These are phyloP conservation scores for Glaucomys volans DNA, from an alignment of 2,113 vertebrate genomes.

Conservation along the genomic window DNA sequence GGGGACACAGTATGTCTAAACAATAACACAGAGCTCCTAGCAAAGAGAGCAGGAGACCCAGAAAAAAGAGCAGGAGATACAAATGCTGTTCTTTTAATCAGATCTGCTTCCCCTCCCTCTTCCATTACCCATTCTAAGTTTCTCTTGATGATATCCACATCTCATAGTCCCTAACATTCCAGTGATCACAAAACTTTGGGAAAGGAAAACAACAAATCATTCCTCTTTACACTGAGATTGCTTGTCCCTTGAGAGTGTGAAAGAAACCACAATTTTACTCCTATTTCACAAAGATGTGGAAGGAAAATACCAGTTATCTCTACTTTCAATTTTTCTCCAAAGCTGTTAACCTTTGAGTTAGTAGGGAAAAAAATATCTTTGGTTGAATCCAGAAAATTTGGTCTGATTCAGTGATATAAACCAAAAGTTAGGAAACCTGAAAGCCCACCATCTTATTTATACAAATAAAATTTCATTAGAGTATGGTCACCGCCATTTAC, in stretches of 20 bases:
- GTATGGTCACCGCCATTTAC: background rate
- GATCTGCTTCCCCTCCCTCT: background rate
- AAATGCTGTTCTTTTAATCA: background rate
- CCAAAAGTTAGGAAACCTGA: background rate
- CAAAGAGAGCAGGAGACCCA: background rate
- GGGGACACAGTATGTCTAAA: too few relatives aligned
- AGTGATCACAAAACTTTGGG: background rate
- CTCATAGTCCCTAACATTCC: background rate
- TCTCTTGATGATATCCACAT: background rate
- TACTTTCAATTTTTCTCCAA: conserved; percentile 16
- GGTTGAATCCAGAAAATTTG: background rate
- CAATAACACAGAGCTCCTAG: background rate
- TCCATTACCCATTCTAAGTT: background rate
- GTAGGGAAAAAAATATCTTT: background rate
- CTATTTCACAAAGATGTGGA: background rate
- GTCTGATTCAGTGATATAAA: background rate
- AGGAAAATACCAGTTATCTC: conserved; percentile 15
- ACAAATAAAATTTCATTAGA: background rate
- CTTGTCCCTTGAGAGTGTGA: background rate
- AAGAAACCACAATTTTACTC: background rate
- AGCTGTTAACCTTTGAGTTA: background rate
- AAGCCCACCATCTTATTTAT: background rate
- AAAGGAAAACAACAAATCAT: background rate
- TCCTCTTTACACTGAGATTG: background rate
- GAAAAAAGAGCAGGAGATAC: background rate